Base-by-base conservation (phyloP, 1,140 invertebrate species). In the Colletes latitarsis region DNA sequence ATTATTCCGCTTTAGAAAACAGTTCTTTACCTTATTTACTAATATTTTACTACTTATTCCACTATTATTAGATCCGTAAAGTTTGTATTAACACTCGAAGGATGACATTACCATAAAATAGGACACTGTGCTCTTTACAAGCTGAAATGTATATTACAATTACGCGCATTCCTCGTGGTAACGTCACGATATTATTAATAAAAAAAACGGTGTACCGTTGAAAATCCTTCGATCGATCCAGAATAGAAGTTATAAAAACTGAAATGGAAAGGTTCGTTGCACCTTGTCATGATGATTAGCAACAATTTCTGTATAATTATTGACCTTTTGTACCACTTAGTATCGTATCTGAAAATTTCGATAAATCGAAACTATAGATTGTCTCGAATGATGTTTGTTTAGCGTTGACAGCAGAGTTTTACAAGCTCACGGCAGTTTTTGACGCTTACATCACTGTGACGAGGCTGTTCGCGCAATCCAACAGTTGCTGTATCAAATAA, bases 211-310 rank as follows among this genome's bases (percentile, higher is more conserved):
- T 14, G 19, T 84, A 86, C 85, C 41, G 53, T 19, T 53, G 68
- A 58, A 30, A 82, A 86, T 57, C 30, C 77, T 58, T 73, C 64
- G n/a, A 86, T 52, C 19, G 78, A 80, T 6, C 80, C 41, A 6
- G 30, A 21, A 49, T 69, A 80, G 6, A 84, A 15, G 55, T 80
- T 77, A 14, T 64, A 77, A 55, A 80, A 67, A 15, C 62, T 86
- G 19, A 84, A 68, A 30, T 21, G 58, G 6, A 74, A 81, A 41
- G 79, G 77, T 46, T 70, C 69, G 5, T 30, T 15, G 39, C 82
- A 67, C 70, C 68, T 84, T 66, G 67, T 77, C 57, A 86, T 80
- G 52, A 86, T 66, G 69, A 82, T 77, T 58, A 14, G 14, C 21
- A 86, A 14, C 12, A 74, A 63, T 43, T 82, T 79, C 58, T 69